Conservation (phyloP, 2,113 vertebrate genomes). For the Arizona elegans region DNA sequence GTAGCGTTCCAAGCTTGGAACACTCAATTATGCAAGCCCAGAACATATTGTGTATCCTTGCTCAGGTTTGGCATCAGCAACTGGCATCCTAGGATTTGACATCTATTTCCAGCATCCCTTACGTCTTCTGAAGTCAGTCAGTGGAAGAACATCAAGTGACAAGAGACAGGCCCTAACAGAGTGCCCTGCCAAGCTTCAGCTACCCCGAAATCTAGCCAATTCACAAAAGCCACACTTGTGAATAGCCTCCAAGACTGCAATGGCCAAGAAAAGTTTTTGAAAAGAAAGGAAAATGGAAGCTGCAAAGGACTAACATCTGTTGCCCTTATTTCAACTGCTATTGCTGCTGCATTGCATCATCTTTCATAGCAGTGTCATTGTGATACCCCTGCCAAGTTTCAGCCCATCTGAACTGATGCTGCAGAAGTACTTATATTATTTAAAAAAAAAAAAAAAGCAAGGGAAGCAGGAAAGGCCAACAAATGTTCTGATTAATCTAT, state of each 20-base stretch:
- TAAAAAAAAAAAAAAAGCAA: neutral
- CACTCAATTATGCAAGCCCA: neutral
- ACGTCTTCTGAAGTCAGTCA: neutral
- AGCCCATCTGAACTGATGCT: conserved; percentile 30
- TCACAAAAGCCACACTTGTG: conserved; percentile 37
- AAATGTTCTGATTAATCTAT: neutral
- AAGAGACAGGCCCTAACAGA: neutral
- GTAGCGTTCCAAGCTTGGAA: neutral
- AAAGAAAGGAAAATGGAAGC: conserved; percentile 1
- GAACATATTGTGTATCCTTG: neutral
- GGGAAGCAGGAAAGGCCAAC: neutral
- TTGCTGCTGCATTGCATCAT: conserved; percentile 59
- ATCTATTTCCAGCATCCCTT: neutral
- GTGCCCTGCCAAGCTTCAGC: neutral
- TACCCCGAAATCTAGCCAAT: neutral
- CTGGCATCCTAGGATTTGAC: neutral
- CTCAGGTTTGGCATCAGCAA: neutral
- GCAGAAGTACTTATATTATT: neutral
- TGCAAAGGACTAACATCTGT: conserved; percentile 11
- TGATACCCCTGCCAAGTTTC: conserved; percentile 11
- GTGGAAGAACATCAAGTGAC: neutral
- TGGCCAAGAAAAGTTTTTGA: neutral
- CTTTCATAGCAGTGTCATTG: conserved; percentile 5
- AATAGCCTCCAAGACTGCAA: neutral
- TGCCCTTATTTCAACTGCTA: neutral